A percentile compares a stretch with the other conserved stretches of the same genome.
These are phyloP conservation scores for Lanistes nyassanus DNA, from an alignment of 1,140 invertebrate species.

Conservation along the genomic window DNA sequence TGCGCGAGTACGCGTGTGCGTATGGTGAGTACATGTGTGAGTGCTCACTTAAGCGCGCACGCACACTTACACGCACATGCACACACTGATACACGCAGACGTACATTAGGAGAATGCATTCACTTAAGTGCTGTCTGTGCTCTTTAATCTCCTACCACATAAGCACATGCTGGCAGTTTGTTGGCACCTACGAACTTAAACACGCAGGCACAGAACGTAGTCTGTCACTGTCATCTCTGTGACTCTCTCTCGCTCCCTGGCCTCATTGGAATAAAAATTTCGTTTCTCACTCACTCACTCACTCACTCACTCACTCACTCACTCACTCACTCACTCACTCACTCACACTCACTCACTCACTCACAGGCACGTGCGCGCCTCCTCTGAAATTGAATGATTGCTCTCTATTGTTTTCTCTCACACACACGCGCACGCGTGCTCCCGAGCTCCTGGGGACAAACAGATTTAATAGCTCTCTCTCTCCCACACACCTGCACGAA, in stretches of 20 bases:
- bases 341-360: neutral
- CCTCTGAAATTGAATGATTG: neutral
- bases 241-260: neutral
- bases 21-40: neutral
- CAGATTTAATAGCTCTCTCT: neutral
- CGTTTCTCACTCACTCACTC: conserved; percentile 2
- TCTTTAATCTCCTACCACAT: neutral
- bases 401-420: neutral
- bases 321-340: neutral
- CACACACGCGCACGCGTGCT: conserved; percentile 4
- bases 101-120: neutral
- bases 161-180: too few relatives aligned
- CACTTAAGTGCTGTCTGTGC: conserved; percentile 10
- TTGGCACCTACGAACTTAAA: neutral
- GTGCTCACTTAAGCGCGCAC: neutral
- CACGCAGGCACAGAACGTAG: neutral
- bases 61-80: neutral
- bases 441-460: neutral
- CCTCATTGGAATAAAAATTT: neutral
- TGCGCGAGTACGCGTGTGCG: neutral
- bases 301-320: conserved; percentile 5
- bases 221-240: conserved; percentile 2
- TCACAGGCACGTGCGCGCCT: neutral
- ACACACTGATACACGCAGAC: conserved; percentile 4
- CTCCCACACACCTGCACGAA: neutral